Conservation (phyloP, 2,888 invertebrate species). For the Meteorus cinctellus region DNA sequence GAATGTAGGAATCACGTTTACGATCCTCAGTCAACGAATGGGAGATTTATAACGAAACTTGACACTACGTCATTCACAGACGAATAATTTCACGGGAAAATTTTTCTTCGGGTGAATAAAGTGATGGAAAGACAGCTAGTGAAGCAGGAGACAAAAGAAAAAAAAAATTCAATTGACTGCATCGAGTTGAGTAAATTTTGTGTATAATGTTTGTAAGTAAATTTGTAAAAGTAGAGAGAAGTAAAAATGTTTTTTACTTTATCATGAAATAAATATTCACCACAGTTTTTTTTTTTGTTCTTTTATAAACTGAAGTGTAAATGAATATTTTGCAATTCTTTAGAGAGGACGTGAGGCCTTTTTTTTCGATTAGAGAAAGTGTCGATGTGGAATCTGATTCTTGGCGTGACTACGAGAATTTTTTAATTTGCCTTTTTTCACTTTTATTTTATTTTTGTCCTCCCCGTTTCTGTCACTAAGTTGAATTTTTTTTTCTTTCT, state of each 20-base stretch:
- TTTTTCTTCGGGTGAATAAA: not conserved
- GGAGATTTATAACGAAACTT: not conserved
- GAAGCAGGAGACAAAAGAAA: not conserved
- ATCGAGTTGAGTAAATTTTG: not conserved
- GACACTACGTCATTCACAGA: not conserved
- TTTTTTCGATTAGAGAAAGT: conserved; percentile 39
- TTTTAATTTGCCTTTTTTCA: conserved; percentile 35
- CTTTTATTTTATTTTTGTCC: not conserved
- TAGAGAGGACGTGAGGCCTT: not conserved
- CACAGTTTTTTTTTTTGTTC: not conserved
- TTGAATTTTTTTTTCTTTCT: conserved; percentile 21
- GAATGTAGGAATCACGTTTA: conserved; percentile 18
- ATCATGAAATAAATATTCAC: not conserved
- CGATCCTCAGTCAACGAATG: too few species aligned
- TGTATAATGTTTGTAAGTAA: not conserved
- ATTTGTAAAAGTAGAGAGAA: not conserved
- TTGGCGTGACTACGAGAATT: conserved; percentile 33
- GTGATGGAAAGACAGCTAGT: not conserved
- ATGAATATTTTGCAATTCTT: conserved; percentile 32
- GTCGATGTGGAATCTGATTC: conserved; percentile 36
- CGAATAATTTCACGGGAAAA: not conserved
- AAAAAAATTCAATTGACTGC: not conserved
- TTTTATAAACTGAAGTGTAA: conserved; percentile 17
- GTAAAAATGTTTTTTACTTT: not conserved
- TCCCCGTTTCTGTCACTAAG: conserved; percentile 1